Conservation (phyloP, 2,113 vertebrate species). For the Neodontobutis hainanensis region DNA sequence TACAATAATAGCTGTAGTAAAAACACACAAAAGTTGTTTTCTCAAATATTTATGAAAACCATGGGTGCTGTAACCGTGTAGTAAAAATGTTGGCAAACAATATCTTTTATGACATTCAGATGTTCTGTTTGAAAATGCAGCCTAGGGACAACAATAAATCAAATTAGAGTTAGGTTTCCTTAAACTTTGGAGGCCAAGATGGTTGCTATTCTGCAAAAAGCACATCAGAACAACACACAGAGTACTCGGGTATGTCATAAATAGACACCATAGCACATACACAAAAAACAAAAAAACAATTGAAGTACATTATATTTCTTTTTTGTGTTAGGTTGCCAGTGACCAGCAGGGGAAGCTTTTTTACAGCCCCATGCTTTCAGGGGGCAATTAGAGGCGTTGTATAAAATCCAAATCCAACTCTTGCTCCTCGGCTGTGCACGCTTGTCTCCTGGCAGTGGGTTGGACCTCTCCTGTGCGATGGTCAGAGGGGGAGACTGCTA, state of each 20-base stretch:
- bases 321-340: slow-evolving; percentile 17
- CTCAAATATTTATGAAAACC: not conserved
- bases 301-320: slow-evolving; percentile 5
- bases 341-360: slow-evolving; percentile 28
- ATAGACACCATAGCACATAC: not conserved
- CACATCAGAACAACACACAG: slow-evolving; percentile 15
- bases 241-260: not conserved
- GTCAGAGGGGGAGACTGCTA: slow-evolving; percentile 57
- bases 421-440: slow-evolving; percentile 21
- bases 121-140: slow-evolving; percentile 10
- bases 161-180: slow-evolving; percentile 39
- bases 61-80: not conserved
- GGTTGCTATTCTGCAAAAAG: slow-evolving; percentile 12
- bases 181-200: slow-evolving; percentile 12
- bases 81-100: slow-evolving; percentile 2
- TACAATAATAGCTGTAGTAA: not conserved
- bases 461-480: slow-evolving; percentile 36
- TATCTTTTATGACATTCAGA: slow-evolving; percentile 5
- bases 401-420: slow-evolving; percentile 23
- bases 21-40: not conserved
- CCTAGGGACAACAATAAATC: slow-evolving; percentile 16
- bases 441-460: slow-evolving; percentile 47
- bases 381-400: slow-evolving; percentile 25
- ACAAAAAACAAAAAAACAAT: slow-evolving; percentile 8
- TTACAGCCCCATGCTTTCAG: slow-evolving; percentile 29